Conservation (phyloP, 2,113 vertebrate species). For the Macquaria australasica region DNA sequence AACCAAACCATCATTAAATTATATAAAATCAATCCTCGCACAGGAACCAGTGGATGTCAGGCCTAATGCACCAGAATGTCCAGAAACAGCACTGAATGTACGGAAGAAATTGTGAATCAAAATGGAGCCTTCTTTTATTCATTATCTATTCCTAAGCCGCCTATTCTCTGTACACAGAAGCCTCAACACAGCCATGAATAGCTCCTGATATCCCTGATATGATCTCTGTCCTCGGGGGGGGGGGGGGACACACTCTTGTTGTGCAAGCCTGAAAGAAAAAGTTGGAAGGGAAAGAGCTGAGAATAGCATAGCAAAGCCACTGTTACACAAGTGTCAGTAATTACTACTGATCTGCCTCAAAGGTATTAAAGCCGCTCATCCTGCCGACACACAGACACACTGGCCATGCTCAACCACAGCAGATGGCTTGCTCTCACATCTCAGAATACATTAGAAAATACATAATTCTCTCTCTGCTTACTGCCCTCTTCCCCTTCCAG, state of each 20-base stretch:
- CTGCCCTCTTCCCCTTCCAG: neutral
- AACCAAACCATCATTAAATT: too few relatives aligned
- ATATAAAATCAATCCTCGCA: too few relatives aligned
- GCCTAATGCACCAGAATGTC: too few relatives aligned
- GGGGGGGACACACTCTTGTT: too few relatives aligned
- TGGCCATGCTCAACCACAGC: neutral
- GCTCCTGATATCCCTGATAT: neutral
- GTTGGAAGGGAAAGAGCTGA: constrained; percentile 2
- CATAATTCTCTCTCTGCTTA: neutral
- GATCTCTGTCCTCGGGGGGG: constrained; percentile 6
- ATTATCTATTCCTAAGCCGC: neutral
- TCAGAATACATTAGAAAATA: neutral
- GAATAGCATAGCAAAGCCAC: constrained; percentile 1
- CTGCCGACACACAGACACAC: constrained; percentile 15
- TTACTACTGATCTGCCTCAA: neutral
- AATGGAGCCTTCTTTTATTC: neutral
- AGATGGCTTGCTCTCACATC: neutral
- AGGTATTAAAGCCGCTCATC: neutral
- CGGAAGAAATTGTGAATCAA: neutral
- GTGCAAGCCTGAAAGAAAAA: neutral
- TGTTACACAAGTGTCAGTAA: constrained; percentile 21
- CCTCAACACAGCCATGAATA: neutral
- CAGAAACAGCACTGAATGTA: too few relatives aligned
- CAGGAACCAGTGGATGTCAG: too few relatives aligned
- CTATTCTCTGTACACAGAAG: neutral